A percentile compares a stretch with the other conserved stretches of the same genome.
These are phyloP conservation scores for Umimayanthus chanpuru DNA, from an alignment of 92 coral and sea anemone species.

Conservation along the genomic window DNA sequence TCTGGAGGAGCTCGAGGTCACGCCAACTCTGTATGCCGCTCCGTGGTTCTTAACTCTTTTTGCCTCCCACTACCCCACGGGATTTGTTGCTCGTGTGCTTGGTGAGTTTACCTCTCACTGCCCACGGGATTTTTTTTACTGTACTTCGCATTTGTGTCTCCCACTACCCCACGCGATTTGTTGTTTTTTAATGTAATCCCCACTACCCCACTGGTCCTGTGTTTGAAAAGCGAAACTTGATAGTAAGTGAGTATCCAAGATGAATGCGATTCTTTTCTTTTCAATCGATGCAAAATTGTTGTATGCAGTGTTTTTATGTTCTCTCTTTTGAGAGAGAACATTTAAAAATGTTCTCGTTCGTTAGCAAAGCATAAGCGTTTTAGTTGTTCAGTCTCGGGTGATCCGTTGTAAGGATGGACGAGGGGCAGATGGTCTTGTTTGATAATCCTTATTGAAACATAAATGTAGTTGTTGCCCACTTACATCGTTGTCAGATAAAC, in stretches of 20 bases:
- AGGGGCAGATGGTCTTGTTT: too few relatives aligned
- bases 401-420: too few relatives aligned
- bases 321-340: too few relatives aligned
- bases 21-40: conserved; percentile 94
- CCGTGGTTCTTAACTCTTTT: conserved; percentile 98
- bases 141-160: background rate
- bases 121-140: background rate
- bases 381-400: too few relatives aligned
- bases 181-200: too few relatives aligned
- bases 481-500: background rate
- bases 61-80: conserved; percentile 93
- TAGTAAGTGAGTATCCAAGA: too few relatives aligned
- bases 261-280: too few relatives aligned
- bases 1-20: conserved; percentile 85
- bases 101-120: conserved; percentile 64
- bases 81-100: conserved; percentile 89
- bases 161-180: background rate
- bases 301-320: too few relatives aligned
- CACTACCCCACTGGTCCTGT: too few relatives aligned
- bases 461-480: too few relatives aligned
- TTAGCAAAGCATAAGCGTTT: too few relatives aligned
- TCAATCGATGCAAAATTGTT: too few relatives aligned
- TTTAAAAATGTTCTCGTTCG: background rate
- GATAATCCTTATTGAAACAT: background rate
- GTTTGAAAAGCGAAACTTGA: conserved; percentile 59